Base-by-base conservation (phyloP, 1,140 invertebrate genomes). In the Drusus annulatus region DNA sequence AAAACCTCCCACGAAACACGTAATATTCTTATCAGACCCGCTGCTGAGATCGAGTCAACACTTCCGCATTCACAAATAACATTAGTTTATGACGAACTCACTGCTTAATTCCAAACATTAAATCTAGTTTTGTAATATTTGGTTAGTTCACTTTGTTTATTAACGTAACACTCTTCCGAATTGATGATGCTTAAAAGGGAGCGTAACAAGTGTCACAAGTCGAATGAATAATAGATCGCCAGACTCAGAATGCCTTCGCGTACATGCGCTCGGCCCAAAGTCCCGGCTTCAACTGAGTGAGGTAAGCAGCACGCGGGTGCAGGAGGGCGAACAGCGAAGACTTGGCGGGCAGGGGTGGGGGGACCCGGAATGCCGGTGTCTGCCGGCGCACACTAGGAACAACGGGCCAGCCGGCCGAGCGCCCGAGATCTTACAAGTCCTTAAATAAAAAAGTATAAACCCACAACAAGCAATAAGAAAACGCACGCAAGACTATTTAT, bases 211-310 rank as follows among this genome's bases (percentile, higher is more conserved):
- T 79, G 78, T 79, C 52, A 69, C 68, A 60, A 50, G 68, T 58
- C 85, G 84, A 87, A 83, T 85, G 86, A 88, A 87, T 86, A 88
- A 86, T 85, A 45, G 85, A 87, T 86, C 86, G 88, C 87, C 85
- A 87, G 86, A 84, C 87, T 89, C 88, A 89, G 78, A 71, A 52
- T 79, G 78, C 65, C 78, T 52, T 73, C 78, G 65, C 54, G 7
- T 13, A 36, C 76, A 56, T 62, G 78, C 68, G 65, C 31, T 51
- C 78, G 51, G 78, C 78, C 69, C 69, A 74, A 79, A 79, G 78
- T 58, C 78, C 31, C 78, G 78, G 78, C 78, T 56, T 73, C 54
- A 62, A 79, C 78, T 79, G 78, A 78, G 54, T 52, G 78, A 36
- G 58, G 62, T 28, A 51, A 74, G 51, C 50, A 56, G 36, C n/a